Base-by-base conservation (phyloP, 2,888 invertebrate genomes). In the Argynnis bischoffii region DNA sequence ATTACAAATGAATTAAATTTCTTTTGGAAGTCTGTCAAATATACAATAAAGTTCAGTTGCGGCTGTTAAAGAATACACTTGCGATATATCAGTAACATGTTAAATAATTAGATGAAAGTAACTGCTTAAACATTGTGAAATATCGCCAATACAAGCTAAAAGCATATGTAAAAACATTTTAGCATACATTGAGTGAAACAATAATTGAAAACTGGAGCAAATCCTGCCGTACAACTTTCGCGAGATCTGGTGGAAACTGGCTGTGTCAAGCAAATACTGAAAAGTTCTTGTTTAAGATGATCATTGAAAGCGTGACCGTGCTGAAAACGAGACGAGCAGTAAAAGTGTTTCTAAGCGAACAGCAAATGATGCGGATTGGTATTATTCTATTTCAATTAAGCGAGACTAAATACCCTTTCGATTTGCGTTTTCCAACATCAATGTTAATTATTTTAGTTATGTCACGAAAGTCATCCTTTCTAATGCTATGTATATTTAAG, bases 271-370 rank as follows among this genome's bases (percentile, higher is more conserved):
- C 54, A 57, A 50, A 64, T 41, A 57, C 66, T 59, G 59, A 63
- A 53, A 47, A 67, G 55, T 69, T 67, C 60, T 60, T 54, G 48
- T 41, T 64, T 69, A 71, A 76, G 75, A 77, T 76, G 75, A 74
- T 74, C 69, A 74, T 81, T 73, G 88, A 88, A 87, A 88, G 86
- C 86, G 87, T 87, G 81, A 82, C 85, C 71, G 74, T 77, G 73
- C 57, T 61, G 65, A 74, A 75, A 77, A 77, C 76, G 75, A 72
- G 76, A 74, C 72, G 70, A 76, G 69, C 72, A 78, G 82, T 82
- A 85, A 87, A 84, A 86, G 84, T 86, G 80, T 81, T 80, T 70
- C 79, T 78, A 83, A 82, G 80, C 70, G 75, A 70, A 69, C 63
- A 65, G 70, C 69, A 72, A 70, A 66, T 67, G 67, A 48, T 59